Conservation (phyloP, 1,140 invertebrate species). For the Ganaspis sp. region DNA sequence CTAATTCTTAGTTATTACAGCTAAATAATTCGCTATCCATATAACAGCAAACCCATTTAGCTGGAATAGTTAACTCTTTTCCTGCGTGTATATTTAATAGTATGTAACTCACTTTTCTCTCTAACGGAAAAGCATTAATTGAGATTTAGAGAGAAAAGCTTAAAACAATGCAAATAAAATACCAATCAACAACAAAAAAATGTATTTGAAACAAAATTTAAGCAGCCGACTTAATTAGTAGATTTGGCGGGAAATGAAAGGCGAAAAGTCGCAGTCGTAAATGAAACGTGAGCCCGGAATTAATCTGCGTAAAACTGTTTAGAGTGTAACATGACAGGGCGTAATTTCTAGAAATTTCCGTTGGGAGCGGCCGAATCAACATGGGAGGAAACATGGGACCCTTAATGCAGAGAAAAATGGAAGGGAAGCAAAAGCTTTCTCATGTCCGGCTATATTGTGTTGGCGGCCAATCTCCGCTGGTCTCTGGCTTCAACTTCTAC, state of each 20-base stretch:
- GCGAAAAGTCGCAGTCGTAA: neutral
- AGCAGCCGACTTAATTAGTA: too few relatives aligned
- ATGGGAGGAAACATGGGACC: constrained; percentile 38
- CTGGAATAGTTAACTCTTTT: too few relatives aligned
- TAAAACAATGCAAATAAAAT: too few relatives aligned
- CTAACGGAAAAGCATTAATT: too few relatives aligned
- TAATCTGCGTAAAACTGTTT: constrained; percentile 25
- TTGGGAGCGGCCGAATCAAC: constrained; percentile 33
- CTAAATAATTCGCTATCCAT: too few relatives aligned
- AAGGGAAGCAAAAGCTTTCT: constrained; percentile 70
- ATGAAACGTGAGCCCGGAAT: neutral
- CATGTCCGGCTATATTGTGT: constrained; percentile 64
- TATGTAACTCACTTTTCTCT: too few relatives aligned
- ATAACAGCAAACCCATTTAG: too few relatives aligned
- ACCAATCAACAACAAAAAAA: too few relatives aligned
- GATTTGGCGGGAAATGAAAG: neutral
- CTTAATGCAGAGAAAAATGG: constrained; percentile 47
- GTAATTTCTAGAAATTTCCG: constrained; percentile 31
- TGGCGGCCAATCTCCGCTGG: constrained; percentile 60
- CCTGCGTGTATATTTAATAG: too few relatives aligned
- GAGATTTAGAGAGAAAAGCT: too few relatives aligned
- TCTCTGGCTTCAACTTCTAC: constrained; percentile 13
- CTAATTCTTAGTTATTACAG: too few relatives aligned
- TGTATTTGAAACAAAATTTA: too few relatives aligned
- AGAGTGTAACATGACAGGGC: constrained; percentile 5